These are phyloP conservation scores for Hypselothyrea guttata DNA, from an alignment of 2,888 invertebrate species.

Conservation along the genomic window DNA sequence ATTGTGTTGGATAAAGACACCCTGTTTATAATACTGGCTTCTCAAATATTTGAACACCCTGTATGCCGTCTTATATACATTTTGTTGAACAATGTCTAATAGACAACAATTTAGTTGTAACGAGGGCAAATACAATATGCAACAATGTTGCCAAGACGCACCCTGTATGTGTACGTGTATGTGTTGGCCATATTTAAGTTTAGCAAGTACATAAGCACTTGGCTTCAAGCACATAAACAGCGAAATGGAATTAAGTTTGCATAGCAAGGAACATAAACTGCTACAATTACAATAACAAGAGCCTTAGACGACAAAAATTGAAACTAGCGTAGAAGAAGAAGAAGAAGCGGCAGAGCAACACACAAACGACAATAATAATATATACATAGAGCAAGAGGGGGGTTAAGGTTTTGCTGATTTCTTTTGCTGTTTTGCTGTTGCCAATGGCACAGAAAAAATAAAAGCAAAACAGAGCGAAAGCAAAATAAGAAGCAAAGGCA, in stretches of 20 bases:
- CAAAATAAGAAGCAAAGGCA: conserved; percentile 8
- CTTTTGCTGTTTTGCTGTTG: conserved; percentile 14
- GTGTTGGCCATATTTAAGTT: conserved; percentile 58
- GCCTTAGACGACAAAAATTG: conserved; percentile 36
- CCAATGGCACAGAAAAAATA: conserved; percentile 48
- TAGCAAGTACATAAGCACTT: conserved; percentile 71
- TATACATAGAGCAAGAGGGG: conserved; percentile 11
- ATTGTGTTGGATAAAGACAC: background rate
- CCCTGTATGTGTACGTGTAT: conserved; percentile 53
- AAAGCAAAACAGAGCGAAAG: conserved; percentile 14
- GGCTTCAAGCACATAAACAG: conserved; percentile 73
- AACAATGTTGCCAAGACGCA: conserved; percentile 16
- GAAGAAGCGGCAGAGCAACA: conserved; percentile 15
- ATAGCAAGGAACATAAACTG: conserved; percentile 77
- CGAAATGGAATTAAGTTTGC: conserved; percentile 79
- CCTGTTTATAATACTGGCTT: background rate
- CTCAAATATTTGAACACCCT: conserved; percentile 17
- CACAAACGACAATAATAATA: conserved; percentile 5
- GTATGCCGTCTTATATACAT: conserved; percentile 18
- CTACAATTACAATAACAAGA: conserved; percentile 73
- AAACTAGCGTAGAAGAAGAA: conserved; percentile 56
- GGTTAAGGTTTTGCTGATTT: conserved; percentile 23
- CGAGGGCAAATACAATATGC: conserved; percentile 27
- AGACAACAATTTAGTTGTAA: conserved; percentile 36
- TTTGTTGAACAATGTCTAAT: conserved; percentile 19